These are phyloP conservation scores for Chaitophorus viminalis DNA, from an alignment of 2,888 invertebrate species.

Conservation along the genomic window DNA sequence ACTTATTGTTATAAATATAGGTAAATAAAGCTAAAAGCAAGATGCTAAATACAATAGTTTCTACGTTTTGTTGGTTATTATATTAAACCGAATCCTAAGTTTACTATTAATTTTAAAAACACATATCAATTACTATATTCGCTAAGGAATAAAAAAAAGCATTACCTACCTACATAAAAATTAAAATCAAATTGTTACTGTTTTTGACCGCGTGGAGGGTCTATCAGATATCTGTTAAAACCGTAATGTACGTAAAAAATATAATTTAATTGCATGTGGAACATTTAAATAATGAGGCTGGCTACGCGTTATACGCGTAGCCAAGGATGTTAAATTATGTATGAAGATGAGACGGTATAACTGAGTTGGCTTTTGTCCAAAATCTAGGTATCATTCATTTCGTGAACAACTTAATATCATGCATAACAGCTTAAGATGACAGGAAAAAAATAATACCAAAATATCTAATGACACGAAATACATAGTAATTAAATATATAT, in stretches of 20 bases:
- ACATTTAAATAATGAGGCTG: neutral
- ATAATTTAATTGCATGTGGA: neutral
- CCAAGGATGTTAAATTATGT: slow-evolving; percentile 16
- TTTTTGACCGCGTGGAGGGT: no score
- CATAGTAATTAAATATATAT: no score
- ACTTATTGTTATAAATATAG: no score
- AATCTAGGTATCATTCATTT: neutral
- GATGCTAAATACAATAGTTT: no score
- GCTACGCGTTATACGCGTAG: neutral
- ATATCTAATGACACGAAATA: neutral
- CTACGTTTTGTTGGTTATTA: no score
- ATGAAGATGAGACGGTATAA: neutral
- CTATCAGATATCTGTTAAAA: neutral
- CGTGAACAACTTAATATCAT: neutral
- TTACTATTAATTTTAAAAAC: no score
- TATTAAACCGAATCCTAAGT: no score
- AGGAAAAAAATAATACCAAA: neutral
- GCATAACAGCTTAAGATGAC: neutral
- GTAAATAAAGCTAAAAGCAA: no score
- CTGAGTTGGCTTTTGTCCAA: slow-evolving; percentile 9
- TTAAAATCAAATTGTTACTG: no score
- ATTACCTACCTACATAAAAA: no score
- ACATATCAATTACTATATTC: no score
- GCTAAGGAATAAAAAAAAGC: no score
- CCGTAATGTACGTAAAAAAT: neutral